Percentiles rank a stretch among this genome's conserved stretches.
phyloP scores from a whole-genome alignment of 1,140 invertebrate genomes.

The Lineus longissimus region DNA sequence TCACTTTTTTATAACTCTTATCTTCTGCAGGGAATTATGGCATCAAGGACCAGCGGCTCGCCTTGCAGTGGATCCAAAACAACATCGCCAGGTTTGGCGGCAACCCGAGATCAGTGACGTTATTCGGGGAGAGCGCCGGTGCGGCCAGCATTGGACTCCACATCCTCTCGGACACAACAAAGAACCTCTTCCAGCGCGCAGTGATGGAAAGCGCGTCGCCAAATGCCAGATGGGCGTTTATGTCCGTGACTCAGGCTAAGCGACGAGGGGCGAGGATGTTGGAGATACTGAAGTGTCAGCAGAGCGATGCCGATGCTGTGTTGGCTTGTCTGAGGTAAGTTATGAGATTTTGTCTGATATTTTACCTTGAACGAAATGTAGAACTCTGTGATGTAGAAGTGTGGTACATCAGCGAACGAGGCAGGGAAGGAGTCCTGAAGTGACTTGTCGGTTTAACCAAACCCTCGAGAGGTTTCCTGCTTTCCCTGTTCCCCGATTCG shows the following conservation, averaged over 20 bases:
- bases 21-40: conserved; percentile 73
- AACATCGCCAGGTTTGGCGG: conserved; percentile 88
- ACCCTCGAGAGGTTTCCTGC: too few relatives aligned
- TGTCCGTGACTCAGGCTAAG: conserved; percentile 71
- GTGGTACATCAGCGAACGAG: conserved; percentile 65
- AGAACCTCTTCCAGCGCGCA: conserved; percentile 77
- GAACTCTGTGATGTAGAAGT: too few relatives aligned
- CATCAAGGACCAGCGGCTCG: conserved; percentile 87
- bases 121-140: conserved; percentile 93
- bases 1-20: background rate
- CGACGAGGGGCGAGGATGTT: conserved; percentile 76
- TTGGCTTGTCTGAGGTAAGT: conserved; percentile 63
- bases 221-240: conserved; percentile 85
- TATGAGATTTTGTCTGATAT: background rate
- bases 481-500: too few relatives aligned
- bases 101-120: conserved; percentile 83
- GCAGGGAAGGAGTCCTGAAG: too few relatives aligned
- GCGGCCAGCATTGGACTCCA: conserved; percentile 85
- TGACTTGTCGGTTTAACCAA: too few relatives aligned
- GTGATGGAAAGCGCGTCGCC: conserved; percentile 59
- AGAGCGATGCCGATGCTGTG: background rate
- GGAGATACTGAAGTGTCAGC: conserved; percentile 70
- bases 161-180: conserved; percentile 73
- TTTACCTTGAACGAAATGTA: too few relatives aligned
- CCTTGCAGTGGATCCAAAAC: conserved; percentile 66